Conservation (phyloP, 2,888 invertebrate species). For the Drosophila infuscata region DNA sequence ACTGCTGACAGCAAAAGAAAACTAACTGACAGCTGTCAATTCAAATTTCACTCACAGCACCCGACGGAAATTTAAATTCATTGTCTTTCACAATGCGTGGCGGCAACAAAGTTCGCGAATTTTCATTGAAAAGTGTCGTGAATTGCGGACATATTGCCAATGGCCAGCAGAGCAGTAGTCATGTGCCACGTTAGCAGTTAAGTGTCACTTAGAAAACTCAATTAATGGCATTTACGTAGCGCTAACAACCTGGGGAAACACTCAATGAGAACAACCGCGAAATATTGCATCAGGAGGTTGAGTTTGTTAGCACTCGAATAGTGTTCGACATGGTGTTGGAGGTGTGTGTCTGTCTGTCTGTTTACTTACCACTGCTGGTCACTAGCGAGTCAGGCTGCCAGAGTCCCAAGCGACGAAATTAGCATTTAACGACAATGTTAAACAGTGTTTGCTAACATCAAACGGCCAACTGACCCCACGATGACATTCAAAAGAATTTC, state of each 20-base stretch:
- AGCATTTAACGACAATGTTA: slow-evolving; percentile 54
- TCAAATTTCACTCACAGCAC: background rate
- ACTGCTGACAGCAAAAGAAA: slow-evolving; percentile 22
- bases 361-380: slow-evolving; percentile 39
- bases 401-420: slow-evolving; percentile 57
- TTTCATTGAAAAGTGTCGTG: background rate
- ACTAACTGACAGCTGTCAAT: slow-evolving; percentile 35
- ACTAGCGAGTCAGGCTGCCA: slow-evolving; percentile 20
- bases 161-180: background rate
- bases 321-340: background rate
- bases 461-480: slow-evolving; percentile 34
- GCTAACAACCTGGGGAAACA: slow-evolving; percentile 38
- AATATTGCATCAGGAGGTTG: slow-evolving; percentile 42
- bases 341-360: background rate
- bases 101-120: background rate
- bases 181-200: slow-evolving; percentile 23
- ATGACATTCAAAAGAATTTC: slow-evolving; percentile 32
- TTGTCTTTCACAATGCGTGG: background rate
- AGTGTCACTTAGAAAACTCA: slow-evolving; percentile 25
- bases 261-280: slow-evolving; percentile 1
- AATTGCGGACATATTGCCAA: background rate
- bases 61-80: slow-evolving; percentile 15
- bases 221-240: slow-evolving; percentile 44
- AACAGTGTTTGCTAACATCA: background rate
- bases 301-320: slow-evolving; percentile 60